Conservation (phyloP, 2,888 invertebrate species). For the Congeria kusceri region DNA sequence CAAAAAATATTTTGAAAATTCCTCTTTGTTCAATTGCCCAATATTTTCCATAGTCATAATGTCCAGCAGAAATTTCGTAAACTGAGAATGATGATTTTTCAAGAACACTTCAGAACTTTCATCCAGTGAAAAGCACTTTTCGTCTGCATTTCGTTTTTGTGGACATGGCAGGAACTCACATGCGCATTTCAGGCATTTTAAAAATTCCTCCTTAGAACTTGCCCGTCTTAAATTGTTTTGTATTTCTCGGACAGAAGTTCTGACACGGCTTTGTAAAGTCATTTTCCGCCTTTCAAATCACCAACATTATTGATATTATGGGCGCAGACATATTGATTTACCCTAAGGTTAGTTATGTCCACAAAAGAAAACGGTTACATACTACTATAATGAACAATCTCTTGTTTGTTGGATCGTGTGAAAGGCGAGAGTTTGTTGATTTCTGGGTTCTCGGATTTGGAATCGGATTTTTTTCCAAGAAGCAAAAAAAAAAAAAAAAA, state of each 20-base stretch:
- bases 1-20: conserved; percentile 51
- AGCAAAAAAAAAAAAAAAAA: no score
- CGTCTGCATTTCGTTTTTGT: neutral
- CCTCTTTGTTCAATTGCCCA: conserved; percentile 43
- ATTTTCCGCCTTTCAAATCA: conserved; percentile 5
- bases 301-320: no score
- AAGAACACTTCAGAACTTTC: conserved; percentile 42
- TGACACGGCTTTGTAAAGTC: conserved; percentile 39
- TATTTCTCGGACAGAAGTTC: conserved; percentile 55
- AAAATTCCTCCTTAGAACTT: conserved; percentile 41
- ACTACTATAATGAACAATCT: no score
- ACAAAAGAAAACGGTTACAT: no score
- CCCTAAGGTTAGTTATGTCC: neutral
- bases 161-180: conserved; percentile 29
- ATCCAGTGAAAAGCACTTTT: neutral
- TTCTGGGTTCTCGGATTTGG: no score
- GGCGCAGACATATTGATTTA: no score
- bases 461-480: no score
- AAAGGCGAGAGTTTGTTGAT: no score
- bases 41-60: conserved; percentile 58
- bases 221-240: conserved; percentile 59
- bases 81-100: conserved; percentile 59
- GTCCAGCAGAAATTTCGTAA: conserved; percentile 56
- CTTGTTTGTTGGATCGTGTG: no score
- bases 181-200: conserved; percentile 38